Evolutionary conservation across 2,113 vertebrate genomes (phyloP).

Genomic region (Heterocephalus glaber): DNA sequence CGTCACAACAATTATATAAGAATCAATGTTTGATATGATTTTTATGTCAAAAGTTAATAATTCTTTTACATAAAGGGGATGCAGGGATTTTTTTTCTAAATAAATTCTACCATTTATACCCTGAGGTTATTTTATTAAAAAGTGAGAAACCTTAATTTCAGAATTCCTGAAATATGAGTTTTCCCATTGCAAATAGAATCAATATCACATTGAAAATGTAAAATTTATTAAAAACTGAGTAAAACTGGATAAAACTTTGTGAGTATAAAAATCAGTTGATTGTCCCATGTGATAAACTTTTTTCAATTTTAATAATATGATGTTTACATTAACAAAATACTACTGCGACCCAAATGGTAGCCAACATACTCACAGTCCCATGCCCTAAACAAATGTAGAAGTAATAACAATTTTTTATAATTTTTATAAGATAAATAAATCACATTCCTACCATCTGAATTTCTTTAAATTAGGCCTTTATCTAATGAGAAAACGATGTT

Average conservation of each 20-base stretch:
- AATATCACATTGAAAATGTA: neutral
- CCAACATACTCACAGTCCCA: neutral
- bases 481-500: neutral
- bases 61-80: neutral
- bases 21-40: neutral
- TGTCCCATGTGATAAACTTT: neutral
- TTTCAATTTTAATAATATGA: neutral
- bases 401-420: neutral
- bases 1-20: neutral
- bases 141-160: neutral
- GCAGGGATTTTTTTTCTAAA: neutral
- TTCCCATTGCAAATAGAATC: neutral
- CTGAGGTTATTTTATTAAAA: conserved; percentile 35
- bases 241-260: neutral
- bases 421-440: conserved; percentile 8
- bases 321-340: neutral
- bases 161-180: neutral
- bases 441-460: neutral
- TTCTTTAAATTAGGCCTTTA: neutral
- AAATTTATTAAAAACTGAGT: neutral
- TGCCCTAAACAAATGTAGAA: neutral
- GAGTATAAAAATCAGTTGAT: neutral
- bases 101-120: neutral
- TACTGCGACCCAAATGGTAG: neutral
- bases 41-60: neutral